A percentile compares a stretch with the other conserved stretches of the same genome.
Evolutionary conservation across 2,113 vertebrate species (phyloP).

Genomic region (Strix uralensis): DNA sequence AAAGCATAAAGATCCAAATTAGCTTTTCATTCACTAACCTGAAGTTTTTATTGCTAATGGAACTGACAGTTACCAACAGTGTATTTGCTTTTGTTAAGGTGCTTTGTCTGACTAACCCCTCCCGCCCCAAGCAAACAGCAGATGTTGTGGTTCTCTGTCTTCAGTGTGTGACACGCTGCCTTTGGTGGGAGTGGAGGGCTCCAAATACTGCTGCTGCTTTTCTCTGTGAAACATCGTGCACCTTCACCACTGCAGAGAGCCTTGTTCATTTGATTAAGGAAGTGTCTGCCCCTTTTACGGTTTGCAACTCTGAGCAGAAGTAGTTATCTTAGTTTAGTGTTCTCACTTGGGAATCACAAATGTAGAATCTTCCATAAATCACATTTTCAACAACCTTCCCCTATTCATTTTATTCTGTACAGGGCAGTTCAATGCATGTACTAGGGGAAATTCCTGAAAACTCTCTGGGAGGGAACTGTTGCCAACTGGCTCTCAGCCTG

Average conservation of each 20-base stretch:
- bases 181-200: not conserved
- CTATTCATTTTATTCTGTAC: not conserved
- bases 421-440: not conserved
- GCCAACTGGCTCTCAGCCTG: not conserved
- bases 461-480: not conserved
- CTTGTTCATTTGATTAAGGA: not conserved
- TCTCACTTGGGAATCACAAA: not conserved
- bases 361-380: not conserved
- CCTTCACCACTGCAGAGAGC: not conserved
- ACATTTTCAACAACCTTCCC: not conserved
- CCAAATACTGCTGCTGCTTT: not conserved
- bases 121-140: not conserved
- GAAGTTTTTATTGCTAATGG: not conserved
- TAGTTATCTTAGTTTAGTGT: not conserved
- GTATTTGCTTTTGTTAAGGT: not conserved
- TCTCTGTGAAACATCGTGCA: not conserved
- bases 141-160: not conserved
- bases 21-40: not conserved
- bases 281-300: rapidly evolving
- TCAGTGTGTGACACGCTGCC: rapidly evolving
- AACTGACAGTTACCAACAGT: not conserved
- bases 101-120: not conserved
- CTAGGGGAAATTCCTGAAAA: not conserved
- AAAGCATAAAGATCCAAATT: not conserved
- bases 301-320: not conserved